Evolutionary conservation across 2,888 invertebrate species (phyloP), one percentile per base, ranked within the genome.

Genomic region (Ditula angustiorana): DNA sequence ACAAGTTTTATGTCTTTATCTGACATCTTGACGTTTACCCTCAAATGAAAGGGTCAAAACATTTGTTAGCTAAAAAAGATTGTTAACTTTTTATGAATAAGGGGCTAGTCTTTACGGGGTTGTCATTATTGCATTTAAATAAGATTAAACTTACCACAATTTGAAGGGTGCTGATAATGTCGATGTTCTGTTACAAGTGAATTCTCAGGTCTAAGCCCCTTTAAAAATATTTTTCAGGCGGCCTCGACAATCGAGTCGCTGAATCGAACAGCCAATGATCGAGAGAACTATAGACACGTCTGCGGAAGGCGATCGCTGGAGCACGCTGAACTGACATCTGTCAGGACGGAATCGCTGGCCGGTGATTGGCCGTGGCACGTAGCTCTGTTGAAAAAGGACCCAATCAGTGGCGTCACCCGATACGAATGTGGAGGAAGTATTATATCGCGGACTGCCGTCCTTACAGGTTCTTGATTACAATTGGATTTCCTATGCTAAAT

Each of bases 331-430:
- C 64, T 91, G 67, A 80, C 80, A 1, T 83, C 86, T 2, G 74
- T 88, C 8, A 77, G 83, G 37, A 85, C 88, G 0, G 83, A 86
- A 28, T 81, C 90, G 0, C 74, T 74, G 23, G 77, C 86, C 4
- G 92, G 91, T 0, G 92, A 92, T 69, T 92, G 90, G 90, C 92
- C 92, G 0, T 92, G 92, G 92, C 92, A 92, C 69, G 89, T 88
- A 0, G 92, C 92, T 16, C 72, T 92, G 2, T 69, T 88, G 19
- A 68, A 87, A 23, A 81, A 64, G 30, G 68, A 80, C 23, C 66
- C 60, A 1, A 69, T 65, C 2, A 70, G 69, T 0, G 74, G 74
- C 11, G 56, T 65, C 0, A 67, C 73, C 0, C 74, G 61, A 1
- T 92, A 92, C 69, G 77, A 86, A 35, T 92, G 92, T 55, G 92